Percentiles rank a stretch among this genome's conserved stretches.
These are phyloP conservation scores for Drosophila cardini DNA, from an alignment of 1,140 invertebrate species.

Conservation along the genomic window DNA sequence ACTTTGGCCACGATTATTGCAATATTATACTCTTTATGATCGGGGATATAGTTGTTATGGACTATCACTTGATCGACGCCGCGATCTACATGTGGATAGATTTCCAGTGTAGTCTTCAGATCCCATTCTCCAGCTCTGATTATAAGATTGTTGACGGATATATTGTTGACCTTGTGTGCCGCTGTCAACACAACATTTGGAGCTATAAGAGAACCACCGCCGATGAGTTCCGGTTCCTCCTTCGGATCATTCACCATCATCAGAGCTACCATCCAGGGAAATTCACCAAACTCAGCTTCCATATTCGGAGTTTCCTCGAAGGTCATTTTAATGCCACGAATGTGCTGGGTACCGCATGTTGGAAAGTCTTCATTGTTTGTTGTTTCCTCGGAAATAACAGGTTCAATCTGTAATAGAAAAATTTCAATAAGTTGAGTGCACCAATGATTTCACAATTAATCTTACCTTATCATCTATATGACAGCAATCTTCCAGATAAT, in stretches of 20 bases:
- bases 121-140: slow-evolving; percentile 91
- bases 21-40: slow-evolving; percentile 87
- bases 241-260: neutral
- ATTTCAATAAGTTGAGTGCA: neutral
- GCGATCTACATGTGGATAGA: slow-evolving; percentile 89
- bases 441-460: no score
- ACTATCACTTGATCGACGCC: neutral
- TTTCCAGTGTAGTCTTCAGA: slow-evolving; percentile 63
- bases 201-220: slow-evolving; percentile 17
- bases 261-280: slow-evolving; percentile 19
- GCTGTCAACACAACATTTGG: slow-evolving; percentile 10
- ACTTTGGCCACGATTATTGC: slow-evolving; percentile 88
- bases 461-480: neutral
- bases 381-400: neutral
- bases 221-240: slow-evolving; percentile 76
- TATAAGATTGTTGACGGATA: slow-evolving; percentile 37
- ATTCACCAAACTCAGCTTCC: slow-evolving; percentile 8
- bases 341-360: neutral
- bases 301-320: slow-evolving; percentile 54
- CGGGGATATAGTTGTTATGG: slow-evolving; percentile 86
- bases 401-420: slow-evolving; percentile 2
- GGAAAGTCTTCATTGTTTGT: neutral
- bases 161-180: neutral
- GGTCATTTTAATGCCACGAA: neutral
- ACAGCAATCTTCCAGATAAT: slow-evolving; percentile 4